These are phyloP conservation scores for Novumbra hubbsi DNA, from an alignment of 2,797 vertebrate genomes.

Conservation along the genomic window DNA sequence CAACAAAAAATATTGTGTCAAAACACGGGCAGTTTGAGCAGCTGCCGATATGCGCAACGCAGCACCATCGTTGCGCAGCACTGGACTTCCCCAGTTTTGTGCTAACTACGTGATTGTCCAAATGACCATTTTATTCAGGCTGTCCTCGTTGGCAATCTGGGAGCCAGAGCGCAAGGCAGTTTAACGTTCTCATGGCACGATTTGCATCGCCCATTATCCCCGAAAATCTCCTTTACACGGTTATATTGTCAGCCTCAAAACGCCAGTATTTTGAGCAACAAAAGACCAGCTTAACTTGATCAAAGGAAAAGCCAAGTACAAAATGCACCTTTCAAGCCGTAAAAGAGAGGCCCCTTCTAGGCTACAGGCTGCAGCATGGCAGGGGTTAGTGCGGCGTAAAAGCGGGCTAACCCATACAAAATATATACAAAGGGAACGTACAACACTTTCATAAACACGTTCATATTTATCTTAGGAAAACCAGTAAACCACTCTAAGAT, in stretches of 20 bases:
- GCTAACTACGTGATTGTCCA: conserved; percentile 58
- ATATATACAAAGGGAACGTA: conserved; percentile 65
- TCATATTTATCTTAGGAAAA: conserved; percentile 23
- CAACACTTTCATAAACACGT: conserved; percentile 41
- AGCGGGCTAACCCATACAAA: conserved; percentile 74
- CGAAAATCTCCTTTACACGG: conserved; percentile 92
- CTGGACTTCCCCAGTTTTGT: conserved; percentile 67
- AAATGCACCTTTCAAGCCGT: conserved; percentile 91
- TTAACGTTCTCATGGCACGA: conserved; percentile 89
- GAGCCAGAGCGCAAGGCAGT: conserved; percentile 83
- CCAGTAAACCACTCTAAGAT: conserved; percentile 26
- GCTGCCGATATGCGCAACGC: conserved; percentile 72
- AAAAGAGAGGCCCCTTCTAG: conserved; percentile 80
- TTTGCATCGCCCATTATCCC: conserved; percentile 92
- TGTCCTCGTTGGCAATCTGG: conserved; percentile 78
- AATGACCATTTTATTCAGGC: conserved; percentile 72
- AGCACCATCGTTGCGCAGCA: conserved; percentile 71
- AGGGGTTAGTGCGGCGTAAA: conserved; percentile 78
- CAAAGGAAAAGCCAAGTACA: conserved; percentile 86
- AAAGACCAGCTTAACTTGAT: conserved; percentile 90
- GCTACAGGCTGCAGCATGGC: conserved; percentile 80
- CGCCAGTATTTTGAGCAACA: conserved; percentile 84
- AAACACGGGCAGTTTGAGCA: conserved; percentile 68
- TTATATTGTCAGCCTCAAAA: conserved; percentile 85
- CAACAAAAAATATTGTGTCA: conserved; percentile 52